Evolutionary conservation across 2,113 vertebrate genomes (phyloP).

Genomic region (Corythoichthys intestinalis): DNA sequence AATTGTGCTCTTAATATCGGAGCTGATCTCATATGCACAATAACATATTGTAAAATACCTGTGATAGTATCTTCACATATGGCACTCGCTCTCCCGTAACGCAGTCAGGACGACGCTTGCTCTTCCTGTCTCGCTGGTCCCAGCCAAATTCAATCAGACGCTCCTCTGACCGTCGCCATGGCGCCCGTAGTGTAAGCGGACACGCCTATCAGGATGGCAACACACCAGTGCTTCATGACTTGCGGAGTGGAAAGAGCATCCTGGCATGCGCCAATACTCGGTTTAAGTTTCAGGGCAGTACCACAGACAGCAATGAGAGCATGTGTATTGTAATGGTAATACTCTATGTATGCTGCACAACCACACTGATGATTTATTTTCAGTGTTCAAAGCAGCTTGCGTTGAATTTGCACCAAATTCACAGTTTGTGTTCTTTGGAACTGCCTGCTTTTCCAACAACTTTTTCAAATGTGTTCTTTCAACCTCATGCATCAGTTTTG

Average conservation of each 20-base stretch:
- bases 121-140: constrained; percentile 49
- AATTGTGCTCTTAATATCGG: not conserved
- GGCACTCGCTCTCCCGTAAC: not conserved
- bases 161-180: constrained; percentile 53
- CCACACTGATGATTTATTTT: not conserved
- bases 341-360: not conserved
- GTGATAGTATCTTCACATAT: not conserved
- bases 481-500: not conserved
- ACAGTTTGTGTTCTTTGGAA: not conserved
- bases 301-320: not conserved
- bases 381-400: not conserved
- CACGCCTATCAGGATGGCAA: constrained; percentile 30
- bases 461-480: not conserved
- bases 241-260: not conserved
- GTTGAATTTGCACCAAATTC: not conserved
- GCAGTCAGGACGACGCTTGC: constrained; percentile 41
- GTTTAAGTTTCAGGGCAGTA: not conserved
- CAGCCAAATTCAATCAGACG: constrained; percentile 64
- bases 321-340: not conserved
- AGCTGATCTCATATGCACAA: not conserved
- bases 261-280: not conserved
- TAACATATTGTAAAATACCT: not conserved
- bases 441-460: not conserved
- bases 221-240: constrained; percentile 9
- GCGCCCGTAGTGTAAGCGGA: constrained; percentile 43